Evolutionary conservation across 2,113 vertebrate species (phyloP).

Genomic region (Panthera leo): DNA sequence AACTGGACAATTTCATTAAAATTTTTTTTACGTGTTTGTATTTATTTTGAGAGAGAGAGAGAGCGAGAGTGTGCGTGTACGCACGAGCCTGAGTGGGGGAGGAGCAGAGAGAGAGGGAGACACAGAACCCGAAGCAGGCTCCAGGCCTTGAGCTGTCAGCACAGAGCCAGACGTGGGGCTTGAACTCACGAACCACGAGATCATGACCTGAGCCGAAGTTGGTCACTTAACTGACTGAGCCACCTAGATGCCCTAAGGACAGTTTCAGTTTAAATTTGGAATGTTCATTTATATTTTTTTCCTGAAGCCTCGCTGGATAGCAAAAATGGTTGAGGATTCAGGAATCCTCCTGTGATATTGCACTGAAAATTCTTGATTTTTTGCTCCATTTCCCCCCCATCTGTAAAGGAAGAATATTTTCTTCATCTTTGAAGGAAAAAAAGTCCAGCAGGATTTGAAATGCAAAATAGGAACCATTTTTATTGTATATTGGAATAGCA

Average conservation of each 20-base stretch:
- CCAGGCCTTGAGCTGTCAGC: too few species aligned
- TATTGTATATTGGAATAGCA: not conserved
- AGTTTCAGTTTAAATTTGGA: not conserved
- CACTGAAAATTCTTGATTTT: slow-evolving; percentile 36
- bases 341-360: not conserved
- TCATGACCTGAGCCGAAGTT: too few species aligned
- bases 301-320: not conserved
- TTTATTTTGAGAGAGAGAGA: too few species aligned
- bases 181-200: too few species aligned
- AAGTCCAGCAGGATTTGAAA: slow-evolving; percentile 2
- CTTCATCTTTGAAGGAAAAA: slow-evolving; percentile 32
- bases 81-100: too few species aligned
- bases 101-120: too few species aligned
- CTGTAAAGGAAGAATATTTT: slow-evolving; percentile 42
- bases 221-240: too few species aligned
- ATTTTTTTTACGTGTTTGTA: too few species aligned
- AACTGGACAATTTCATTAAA: not conserved
- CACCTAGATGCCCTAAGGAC: too few species aligned
- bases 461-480: slow-evolving; percentile 1
- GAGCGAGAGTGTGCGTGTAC: too few species aligned
- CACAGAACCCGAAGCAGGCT: too few species aligned
- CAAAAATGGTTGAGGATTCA: slow-evolving; percentile 1
- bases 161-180: too few species aligned
- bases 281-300: not conserved
- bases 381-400: not conserved